Evolutionary conservation across 2,113 vertebrate species (phyloP), one percentile per base, ranked within the genome.

Genomic region (Tyrannus savana): DNA sequence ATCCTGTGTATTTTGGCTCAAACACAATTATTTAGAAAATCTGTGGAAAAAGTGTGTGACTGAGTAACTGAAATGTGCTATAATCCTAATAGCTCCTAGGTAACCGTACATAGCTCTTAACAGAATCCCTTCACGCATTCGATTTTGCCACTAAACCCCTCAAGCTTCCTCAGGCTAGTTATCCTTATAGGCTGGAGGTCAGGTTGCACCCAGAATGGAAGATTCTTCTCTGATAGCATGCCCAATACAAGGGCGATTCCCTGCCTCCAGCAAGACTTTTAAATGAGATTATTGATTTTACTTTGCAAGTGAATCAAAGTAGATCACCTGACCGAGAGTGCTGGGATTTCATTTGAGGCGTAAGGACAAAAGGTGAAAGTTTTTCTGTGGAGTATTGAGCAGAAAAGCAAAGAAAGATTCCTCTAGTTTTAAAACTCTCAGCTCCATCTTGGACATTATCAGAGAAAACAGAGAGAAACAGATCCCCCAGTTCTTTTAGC

Each of bases 201-300:
- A 97, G 87, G 53, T 91, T 96, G 39, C 78, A 90, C 24, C 35
- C 74, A 83, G 93, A 88, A 35, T 46, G 92, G 72, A 90, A 96
- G 94, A 93, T 95, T 86, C 58, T 83, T 73, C 60, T 74, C 79
- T 49, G 95, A 96, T 93, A 97, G 81, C 31, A 46, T 33, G 49
- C 81, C 72, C 81, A 96, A 50, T 85, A 71, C 19, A 55, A 94
- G 52, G 84, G 71, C 80, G 39, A 91, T 75, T 96, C 82, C 63
- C 50, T 90, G 72, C 88, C 94, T 95, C 96, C 96, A 94, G 96
- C 92, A 91, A 92, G 64, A 62, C 83, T 93, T 96, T 90, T 7
- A 94, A 96, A 97, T 96, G 68, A 96, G 88, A 78, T 93, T 97
- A 97, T 97, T 94, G 96, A 97, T 97, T 95, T 89, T 39, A 75